Evolutionary conservation across 2,113 vertebrate species (phyloP).

Genomic region (Scytalopus superciliaris): DNA sequence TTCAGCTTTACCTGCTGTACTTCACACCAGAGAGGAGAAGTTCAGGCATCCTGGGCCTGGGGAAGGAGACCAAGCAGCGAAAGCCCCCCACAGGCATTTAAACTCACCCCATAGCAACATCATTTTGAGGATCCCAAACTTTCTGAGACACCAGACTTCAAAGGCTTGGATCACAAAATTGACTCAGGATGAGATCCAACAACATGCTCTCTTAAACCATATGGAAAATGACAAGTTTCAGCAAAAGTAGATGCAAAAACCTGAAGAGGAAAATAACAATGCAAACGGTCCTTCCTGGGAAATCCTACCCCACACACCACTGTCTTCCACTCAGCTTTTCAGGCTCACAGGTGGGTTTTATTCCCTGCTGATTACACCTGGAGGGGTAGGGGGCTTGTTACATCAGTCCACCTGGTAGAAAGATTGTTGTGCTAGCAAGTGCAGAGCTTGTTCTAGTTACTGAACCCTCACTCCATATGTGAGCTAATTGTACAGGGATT

Average conservation of each 20-base stretch:
- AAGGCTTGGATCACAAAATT: background rate
- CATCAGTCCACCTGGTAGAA: background rate
- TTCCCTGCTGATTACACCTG: background rate
- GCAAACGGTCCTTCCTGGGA: background rate
- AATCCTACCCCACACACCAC: background rate
- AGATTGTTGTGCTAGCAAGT: background rate
- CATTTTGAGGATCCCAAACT: background rate
- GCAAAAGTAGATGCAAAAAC: background rate
- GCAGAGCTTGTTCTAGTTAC: background rate
- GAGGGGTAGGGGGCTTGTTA: background rate
- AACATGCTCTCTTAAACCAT: background rate
- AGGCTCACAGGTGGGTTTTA: background rate
- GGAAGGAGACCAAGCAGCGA: background rate
- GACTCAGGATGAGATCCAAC: background rate
- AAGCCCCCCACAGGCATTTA: background rate
- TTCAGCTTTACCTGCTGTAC: background rate
- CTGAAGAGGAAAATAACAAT: background rate
- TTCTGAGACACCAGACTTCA: background rate
- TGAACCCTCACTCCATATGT: fast-evolving
- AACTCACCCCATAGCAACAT: background rate
- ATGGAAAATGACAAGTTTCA: background rate
- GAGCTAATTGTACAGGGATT: background rate
- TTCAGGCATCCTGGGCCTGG: background rate
- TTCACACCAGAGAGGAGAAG: background rate
- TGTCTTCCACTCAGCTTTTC: background rate